Evolutionary conservation across 2,113 vertebrate species (phyloP), one percentile per base, ranked within the genome.

Genomic region (Peromyscus californicus): DNA sequence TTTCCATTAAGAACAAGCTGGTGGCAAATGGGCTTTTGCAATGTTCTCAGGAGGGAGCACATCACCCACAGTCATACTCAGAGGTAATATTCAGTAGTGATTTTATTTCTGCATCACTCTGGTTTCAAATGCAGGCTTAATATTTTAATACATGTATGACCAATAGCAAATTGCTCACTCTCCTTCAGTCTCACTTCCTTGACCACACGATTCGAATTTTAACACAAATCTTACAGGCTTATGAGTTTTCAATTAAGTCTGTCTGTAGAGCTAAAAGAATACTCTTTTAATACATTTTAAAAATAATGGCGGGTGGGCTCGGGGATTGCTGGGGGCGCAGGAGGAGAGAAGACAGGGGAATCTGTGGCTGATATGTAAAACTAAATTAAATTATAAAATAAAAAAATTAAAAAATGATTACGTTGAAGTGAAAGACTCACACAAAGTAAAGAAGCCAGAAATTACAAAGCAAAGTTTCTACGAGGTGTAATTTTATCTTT

Each of bases 171-270:
- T 48, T 89, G 74, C 48, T 91, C 36, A 51, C 19, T 70, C 17
- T 82, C 33, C 76, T n/a, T 94, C 45, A 36, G 63, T 94, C 48
- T 82, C 74, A 48, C 51, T 80, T 89, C 94, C 70, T 83, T 69
- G 67, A 93, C 7, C 84, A 36, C 61, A 91, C 39, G 59, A 69
- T 31, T 75, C 11, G 3, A 89, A 78, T 75, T 24, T 51, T 82
- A 89, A 76, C n/a, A 83, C 12, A 78, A 83, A 84, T 13, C 16
- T 96, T 21, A 42, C 39, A 75, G 61, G 4, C 19, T 90, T 95
- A 6, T 89, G 39, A 69, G 2, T 74, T 67, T 92, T 95, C 67
- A 95, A 63, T 84, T 90, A 95, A 91, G 79, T 65, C 15, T 5
- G 1, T 88, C 17, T 92, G 19, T 8, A 82, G 15, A 63, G 13